These are phyloP conservation scores for Yponomeuta plumbellus DNA, from an alignment of 2,888 invertebrate species.

Conservation along the genomic window DNA sequence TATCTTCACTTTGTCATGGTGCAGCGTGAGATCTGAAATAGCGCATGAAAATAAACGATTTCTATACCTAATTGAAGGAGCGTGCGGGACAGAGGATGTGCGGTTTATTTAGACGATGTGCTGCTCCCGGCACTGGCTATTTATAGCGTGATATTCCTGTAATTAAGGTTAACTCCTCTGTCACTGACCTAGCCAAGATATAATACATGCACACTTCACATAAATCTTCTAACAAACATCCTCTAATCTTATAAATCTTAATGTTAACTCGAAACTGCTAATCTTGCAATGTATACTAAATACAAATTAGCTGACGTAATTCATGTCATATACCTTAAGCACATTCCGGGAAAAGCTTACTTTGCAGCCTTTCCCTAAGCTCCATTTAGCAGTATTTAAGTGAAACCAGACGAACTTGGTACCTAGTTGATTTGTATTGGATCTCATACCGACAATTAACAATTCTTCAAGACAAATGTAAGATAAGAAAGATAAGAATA, in stretches of 20 bases:
- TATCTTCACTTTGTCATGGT: too few relatives aligned
- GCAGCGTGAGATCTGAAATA: not conserved
- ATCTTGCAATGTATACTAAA: not conserved
- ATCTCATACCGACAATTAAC: too few relatives aligned
- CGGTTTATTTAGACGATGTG: conserved; percentile 39
- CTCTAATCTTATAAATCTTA: not conserved
- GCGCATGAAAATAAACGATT: not conserved
- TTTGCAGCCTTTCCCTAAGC: too few relatives aligned
- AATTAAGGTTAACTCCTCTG: conserved; percentile 32
- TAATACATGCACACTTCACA: not conserved
- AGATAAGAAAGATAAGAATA: too few relatives aligned
- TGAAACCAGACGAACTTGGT: too few relatives aligned
- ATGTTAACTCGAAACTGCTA: not conserved
- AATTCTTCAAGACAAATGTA: too few relatives aligned
- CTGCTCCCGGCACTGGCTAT: conserved; percentile 38
- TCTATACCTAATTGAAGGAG: conserved; percentile 21
- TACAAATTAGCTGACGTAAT: too few relatives aligned
- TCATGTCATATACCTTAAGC: too few relatives aligned
- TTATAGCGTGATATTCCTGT: conserved; percentile 38
- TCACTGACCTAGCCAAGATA: conserved; percentile 51
- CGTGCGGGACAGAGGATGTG: conserved; percentile 36
- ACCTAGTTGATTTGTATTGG: too few relatives aligned
- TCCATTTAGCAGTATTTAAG: too few relatives aligned
- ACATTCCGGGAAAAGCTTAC: too few relatives aligned
- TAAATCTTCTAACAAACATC: not conserved